Conservation (phyloP, 2,888 invertebrate genomes). For the Microchrysa polita region DNA sequence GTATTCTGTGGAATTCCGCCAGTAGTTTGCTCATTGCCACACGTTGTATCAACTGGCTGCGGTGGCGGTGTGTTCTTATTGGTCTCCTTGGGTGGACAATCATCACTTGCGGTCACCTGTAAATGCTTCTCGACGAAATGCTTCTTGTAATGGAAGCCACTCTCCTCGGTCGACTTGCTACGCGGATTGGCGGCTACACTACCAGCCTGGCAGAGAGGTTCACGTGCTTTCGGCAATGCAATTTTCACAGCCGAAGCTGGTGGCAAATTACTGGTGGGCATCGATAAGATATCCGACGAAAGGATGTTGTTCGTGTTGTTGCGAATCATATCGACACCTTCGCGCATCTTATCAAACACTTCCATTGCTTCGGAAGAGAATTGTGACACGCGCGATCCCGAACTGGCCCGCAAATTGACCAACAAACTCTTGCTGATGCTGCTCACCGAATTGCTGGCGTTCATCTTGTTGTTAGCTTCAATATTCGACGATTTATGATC, state of each 20-base stretch:
- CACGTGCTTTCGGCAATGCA: constrained; percentile 62
- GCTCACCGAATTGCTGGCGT: constrained; percentile 61
- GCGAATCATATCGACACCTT: constrained; percentile 76
- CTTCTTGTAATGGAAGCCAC: constrained; percentile 52
- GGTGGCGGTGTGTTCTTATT: constrained; percentile 42
- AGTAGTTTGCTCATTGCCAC: constrained; percentile 12
- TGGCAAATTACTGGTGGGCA: constrained; percentile 65
- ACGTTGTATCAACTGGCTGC: constrained; percentile 13
- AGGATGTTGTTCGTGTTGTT: constrained; percentile 84
- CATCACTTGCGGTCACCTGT: constrained; percentile 48
- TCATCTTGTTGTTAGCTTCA: constrained; percentile 64
- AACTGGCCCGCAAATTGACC: constrained; percentile 57
- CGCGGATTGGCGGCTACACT: constrained; percentile 39
- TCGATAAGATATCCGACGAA: constrained; percentile 73
- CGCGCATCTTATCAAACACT: constrained; percentile 73
- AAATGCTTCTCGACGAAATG: constrained; percentile 54
- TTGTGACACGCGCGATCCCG: constrained; percentile 55
- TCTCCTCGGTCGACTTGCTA: constrained; percentile 44
- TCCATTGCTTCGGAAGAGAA: constrained; percentile 69
- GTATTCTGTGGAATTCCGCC: constrained; percentile 51
- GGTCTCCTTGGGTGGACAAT: constrained; percentile 51
- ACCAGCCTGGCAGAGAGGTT: constrained; percentile 53
- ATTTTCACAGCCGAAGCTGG: constrained; percentile 64
- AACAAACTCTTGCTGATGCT: constrained; percentile 60
- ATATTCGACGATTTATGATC: constrained; percentile 67